Conservation (phyloP, 2,113 vertebrate genomes). For the Rutilus rutilus region DNA sequence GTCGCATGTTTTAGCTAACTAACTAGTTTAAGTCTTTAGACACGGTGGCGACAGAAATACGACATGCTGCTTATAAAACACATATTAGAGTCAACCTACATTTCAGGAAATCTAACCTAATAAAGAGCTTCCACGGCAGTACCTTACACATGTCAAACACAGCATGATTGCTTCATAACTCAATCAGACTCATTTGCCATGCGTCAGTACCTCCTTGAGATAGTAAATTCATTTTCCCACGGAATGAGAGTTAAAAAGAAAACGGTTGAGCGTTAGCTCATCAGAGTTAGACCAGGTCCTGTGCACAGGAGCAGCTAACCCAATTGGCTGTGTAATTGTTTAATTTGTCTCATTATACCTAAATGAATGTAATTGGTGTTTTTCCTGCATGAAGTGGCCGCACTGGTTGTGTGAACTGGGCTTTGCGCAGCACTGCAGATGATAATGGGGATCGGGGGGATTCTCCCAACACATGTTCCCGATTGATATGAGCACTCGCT, state of each 20-base stretch:
- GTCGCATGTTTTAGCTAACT: constrained; percentile 60
- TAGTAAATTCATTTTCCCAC: constrained; percentile 43
- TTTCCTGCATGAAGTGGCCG: constrained; percentile 49
- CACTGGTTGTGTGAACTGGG: constrained; percentile 40
- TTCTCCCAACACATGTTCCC: background rate
- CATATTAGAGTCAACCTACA: constrained; percentile 61
- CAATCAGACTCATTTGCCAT: constrained; percentile 41
- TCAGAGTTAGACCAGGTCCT: constrained; percentile 51
- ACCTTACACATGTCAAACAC: constrained; percentile 8
- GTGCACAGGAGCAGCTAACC: constrained; percentile 66
- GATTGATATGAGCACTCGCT: background rate
- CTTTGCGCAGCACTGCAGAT: constrained; percentile 16
- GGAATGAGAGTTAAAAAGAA: constrained; percentile 16
- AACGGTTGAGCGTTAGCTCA: constrained; percentile 15
- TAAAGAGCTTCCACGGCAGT: constrained; percentile 40
- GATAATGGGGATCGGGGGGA: background rate
- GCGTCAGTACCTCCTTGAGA: constrained; percentile 41
- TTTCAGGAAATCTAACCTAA: constrained; percentile 33
- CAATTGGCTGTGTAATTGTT: constrained; percentile 77
- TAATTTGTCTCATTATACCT: constrained; percentile 75
- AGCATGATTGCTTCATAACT: constrained; percentile 19
- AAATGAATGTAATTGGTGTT: constrained; percentile 73
- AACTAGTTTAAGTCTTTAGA: constrained; percentile 66
- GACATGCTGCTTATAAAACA: constrained; percentile 53
- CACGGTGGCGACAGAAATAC: constrained; percentile 40